A percentile compares a stretch with the other conserved stretches of the same genome.
phyloP scores from a whole-genome alignment of 2,797 vertebrate genomes.

The Pipistrellus kuhlii region DNA sequence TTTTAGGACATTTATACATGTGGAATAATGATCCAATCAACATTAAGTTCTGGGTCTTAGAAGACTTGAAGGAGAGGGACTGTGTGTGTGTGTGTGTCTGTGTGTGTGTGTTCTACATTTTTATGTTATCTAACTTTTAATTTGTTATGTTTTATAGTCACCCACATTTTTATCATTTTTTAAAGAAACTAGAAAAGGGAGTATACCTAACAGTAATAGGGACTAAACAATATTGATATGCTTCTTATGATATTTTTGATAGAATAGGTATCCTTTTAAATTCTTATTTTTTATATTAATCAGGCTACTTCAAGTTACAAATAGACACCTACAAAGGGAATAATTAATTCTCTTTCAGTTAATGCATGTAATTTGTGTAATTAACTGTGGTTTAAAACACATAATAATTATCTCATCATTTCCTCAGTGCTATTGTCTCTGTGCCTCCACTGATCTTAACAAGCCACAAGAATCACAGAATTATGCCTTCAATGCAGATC shows the following conservation, averaged over 20 bases:
- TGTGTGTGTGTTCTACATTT: background rate
- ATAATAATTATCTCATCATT: constrained; percentile 61
- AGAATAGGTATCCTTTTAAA: background rate
- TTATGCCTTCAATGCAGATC: constrained; percentile 39
- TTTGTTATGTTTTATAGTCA: background rate
- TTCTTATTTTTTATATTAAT: constrained; percentile 34
- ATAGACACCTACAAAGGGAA: constrained; percentile 44
- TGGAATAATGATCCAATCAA: background rate
- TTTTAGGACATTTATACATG: background rate
- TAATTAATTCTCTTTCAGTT: constrained; percentile 67
- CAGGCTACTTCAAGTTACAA: constrained; percentile 50
- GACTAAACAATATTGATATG: background rate
- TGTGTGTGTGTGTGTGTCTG: background rate
- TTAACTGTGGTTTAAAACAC: constrained; percentile 72
- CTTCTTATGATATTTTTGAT: background rate
- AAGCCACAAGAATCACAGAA: background rate
- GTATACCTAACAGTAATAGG: background rate
- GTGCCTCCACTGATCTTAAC: constrained; percentile 62
- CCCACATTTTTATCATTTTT: background rate
- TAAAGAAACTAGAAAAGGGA: background rate
- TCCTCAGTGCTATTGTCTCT: constrained; percentile 62
- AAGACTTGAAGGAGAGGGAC: background rate
- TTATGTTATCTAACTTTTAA: background rate
- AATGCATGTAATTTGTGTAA: constrained; percentile 75
- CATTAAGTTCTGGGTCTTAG: background rate